Evolutionary conservation across 92 coral and sea anemone species (phyloP).

Genomic region (Epizoanthus fatuus): DNA sequence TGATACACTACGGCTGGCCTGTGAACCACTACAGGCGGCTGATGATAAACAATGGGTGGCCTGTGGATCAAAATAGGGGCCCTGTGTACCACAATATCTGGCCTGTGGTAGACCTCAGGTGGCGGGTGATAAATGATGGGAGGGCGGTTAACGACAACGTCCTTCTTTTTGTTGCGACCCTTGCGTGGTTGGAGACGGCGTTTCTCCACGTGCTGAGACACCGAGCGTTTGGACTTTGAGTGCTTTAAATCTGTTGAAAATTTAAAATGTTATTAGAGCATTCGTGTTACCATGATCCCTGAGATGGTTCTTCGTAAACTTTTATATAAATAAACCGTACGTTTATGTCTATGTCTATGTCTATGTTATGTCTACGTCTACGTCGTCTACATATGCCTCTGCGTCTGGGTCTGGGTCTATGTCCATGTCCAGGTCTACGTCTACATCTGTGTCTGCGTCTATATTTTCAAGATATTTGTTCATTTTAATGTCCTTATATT

Average conservation of each 20-base stretch:
- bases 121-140: slow-evolving; percentile 99
- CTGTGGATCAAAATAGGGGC: slow-evolving; percentile 98
- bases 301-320: too few relatives aligned
- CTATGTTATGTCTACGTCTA: not conserved
- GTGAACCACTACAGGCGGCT: slow-evolving; percentile 97
- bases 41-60: slow-evolving; percentile 98
- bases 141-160: slow-evolving; percentile 98
- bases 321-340: too few relatives aligned
- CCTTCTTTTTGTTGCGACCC: slow-evolving; percentile 90
- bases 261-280: not conserved
- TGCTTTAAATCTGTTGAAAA: slow-evolving; percentile 3
- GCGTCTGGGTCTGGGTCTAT: not conserved
- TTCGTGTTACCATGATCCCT: too few relatives aligned
- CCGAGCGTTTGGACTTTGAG: slow-evolving; percentile 22
- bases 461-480: not conserved
- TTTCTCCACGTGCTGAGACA: slow-evolving; percentile 43
- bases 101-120: slow-evolving; percentile 99
- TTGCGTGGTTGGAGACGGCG: slow-evolving; percentile 42
- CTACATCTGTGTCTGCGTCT: not conserved
- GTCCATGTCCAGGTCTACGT: not conserved
- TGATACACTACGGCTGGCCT: slow-evolving; percentile 99
- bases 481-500: slow-evolving; percentile 40
- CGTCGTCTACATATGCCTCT: not conserved
- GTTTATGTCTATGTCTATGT: not conserved
- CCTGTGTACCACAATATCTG: slow-evolving; percentile 98